These are phyloP conservation scores for Otolemur crassicaudatus DNA, from an alignment of 2,797 vertebrate species.

Conservation along the genomic window DNA sequence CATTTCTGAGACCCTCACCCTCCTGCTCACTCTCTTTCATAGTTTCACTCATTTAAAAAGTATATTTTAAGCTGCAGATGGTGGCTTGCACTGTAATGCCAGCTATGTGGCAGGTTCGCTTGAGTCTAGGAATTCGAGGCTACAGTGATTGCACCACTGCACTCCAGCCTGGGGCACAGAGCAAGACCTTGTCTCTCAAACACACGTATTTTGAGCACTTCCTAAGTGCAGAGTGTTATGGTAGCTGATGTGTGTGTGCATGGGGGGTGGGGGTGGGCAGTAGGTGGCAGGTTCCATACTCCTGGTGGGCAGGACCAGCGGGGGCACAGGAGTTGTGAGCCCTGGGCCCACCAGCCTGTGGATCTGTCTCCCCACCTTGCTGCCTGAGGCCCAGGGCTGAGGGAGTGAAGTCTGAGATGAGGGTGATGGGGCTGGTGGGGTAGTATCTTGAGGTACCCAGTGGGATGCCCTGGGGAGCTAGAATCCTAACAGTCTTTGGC, in stretches of 20 bases:
- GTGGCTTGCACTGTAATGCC: neutral
- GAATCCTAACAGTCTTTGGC: neutral
- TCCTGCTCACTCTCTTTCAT: neutral
- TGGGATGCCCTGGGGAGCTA: too few species aligned
- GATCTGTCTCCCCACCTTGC: neutral
- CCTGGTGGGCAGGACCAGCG: neutral
- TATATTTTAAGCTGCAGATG: neutral
- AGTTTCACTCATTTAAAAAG: neutral
- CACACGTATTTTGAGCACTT: neutral
- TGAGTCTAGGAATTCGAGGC: neutral
- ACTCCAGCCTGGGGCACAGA: neutral
- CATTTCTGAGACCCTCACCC: neutral
- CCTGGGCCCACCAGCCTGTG: neutral
- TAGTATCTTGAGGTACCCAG: neutral
- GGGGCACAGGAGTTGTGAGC: neutral
- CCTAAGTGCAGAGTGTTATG: neutral
- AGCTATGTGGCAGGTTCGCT: neutral
- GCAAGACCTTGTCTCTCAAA: neutral
- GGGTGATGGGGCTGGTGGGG: neutral
- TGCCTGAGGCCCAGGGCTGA: neutral
- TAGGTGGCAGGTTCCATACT: neutral
- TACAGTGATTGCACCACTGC: neutral
- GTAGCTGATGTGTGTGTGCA: neutral
- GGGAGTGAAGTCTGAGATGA: neutral
- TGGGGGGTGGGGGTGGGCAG: fast-evolving